phyloP scores from a whole-genome alignment of 2,797 vertebrate genomes.

The Lutjanus campechanus region DNA sequence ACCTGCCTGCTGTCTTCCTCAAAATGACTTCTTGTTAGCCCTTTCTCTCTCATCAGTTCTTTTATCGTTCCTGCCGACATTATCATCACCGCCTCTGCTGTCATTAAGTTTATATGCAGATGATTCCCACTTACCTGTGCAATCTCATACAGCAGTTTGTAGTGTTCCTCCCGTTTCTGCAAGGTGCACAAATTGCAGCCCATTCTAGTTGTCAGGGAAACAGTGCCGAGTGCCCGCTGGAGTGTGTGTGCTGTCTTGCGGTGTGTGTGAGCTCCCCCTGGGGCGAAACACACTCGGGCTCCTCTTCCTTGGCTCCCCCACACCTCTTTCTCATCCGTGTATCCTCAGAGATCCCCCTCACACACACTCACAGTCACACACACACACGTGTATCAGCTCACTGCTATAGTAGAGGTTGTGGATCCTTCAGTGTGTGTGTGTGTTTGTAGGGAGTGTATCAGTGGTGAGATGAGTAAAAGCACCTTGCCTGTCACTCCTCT shows the following conservation, averaged over 20 bases:
- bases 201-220: constrained; percentile 93
- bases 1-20: background rate
- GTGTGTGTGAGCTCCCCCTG: constrained; percentile 78
- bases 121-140: constrained; percentile 91
- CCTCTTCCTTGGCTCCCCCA: constrained; percentile 91
- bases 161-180: constrained; percentile 99
- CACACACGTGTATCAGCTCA: constrained; percentile 41
- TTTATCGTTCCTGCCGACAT: constrained; percentile 10
- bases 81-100: constrained; percentile 1
- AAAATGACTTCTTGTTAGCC: constrained; percentile 2
- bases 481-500: constrained; percentile 63
- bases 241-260: constrained; percentile 69
- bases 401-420: constrained; percentile 39
- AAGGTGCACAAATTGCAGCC: constrained; percentile 99
- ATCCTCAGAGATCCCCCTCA: constrained; percentile 85
- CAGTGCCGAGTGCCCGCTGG: constrained; percentile 68
- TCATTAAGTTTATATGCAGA: constrained; percentile 15
- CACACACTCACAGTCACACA: constrained; percentile 32
- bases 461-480: constrained; percentile 58
- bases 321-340: constrained; percentile 94
- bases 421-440: constrained; percentile 42
- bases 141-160: constrained; percentile 99
- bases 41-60: background rate
- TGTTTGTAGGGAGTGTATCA: constrained; percentile 46
- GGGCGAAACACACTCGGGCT: constrained; percentile 88